These are phyloP conservation scores for Eustalomyia histrio DNA, from an alignment of 2,888 invertebrate species.

Conservation along the genomic window DNA sequence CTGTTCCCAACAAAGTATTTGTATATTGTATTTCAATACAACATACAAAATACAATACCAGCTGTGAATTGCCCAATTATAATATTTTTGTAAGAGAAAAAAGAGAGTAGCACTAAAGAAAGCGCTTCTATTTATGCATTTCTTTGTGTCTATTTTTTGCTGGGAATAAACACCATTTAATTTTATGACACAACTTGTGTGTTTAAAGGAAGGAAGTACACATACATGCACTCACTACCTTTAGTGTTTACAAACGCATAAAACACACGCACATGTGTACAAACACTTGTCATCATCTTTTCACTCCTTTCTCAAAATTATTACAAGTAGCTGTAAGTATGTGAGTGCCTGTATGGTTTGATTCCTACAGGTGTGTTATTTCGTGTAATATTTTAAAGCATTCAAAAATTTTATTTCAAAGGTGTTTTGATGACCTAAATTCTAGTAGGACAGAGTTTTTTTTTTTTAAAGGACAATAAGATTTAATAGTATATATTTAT, in stretches of 20 bases:
- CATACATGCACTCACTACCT: not conserved
- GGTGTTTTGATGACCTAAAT: conserved; percentile 21
- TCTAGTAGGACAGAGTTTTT: not conserved
- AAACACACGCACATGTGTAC: not conserved
- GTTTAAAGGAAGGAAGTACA: conserved; percentile 33
- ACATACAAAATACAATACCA: too few species aligned
- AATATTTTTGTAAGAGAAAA: too few species aligned
- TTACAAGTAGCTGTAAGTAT: conserved; percentile 19
- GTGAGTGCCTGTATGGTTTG: not conserved
- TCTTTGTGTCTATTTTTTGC: too few species aligned
- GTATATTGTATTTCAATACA: too few species aligned
- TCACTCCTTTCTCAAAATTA: conserved; percentile 46
- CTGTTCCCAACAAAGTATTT: too few species aligned
- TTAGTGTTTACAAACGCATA: not conserved
- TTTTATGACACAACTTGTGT: conserved; percentile 42
- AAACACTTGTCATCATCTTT: conserved; percentile 50
- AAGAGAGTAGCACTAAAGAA: too few species aligned
- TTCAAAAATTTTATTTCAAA: not conserved
- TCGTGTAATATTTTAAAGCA: not conserved
- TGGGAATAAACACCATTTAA: conserved; percentile 48
- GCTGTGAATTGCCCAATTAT: too few species aligned
- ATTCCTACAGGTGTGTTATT: conserved; percentile 38
- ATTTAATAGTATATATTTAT: too few species aligned
- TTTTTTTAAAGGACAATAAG: conserved; percentile 1
- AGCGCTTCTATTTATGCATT: too few species aligned